These are phyloP conservation scores for Eira barbara DNA, from an alignment of 2,113 vertebrate species.

Conservation along the genomic window DNA sequence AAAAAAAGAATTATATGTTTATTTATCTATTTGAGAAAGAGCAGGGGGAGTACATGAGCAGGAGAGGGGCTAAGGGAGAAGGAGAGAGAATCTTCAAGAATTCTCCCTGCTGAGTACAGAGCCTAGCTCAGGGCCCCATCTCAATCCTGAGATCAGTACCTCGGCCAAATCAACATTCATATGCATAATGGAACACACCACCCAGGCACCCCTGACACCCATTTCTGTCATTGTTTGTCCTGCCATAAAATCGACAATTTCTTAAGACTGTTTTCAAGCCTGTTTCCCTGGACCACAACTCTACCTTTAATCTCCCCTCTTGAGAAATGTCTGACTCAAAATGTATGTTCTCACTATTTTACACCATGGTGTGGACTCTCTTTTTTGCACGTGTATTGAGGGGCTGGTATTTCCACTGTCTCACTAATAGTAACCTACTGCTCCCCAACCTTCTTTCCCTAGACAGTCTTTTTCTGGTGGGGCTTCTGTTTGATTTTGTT, in stretches of 20 bases:
- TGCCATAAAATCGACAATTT: neutral
- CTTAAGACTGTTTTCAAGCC: neutral
- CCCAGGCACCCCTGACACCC: too few species aligned
- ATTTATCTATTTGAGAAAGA: too few species aligned
- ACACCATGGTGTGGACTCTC: neutral
- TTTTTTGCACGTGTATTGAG: neutral
- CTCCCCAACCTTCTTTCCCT: neutral
- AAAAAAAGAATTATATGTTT: too few species aligned
- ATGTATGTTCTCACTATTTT: neutral
- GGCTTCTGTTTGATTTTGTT: neutral
- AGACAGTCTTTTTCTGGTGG: neutral
- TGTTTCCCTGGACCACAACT: neutral
- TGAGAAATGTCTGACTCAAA: neutral
- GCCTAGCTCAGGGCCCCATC: too few species aligned
- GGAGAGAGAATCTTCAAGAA: too few species aligned
- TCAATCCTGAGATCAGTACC: too few species aligned
- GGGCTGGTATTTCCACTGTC: too few species aligned
- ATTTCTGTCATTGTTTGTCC: neutral
- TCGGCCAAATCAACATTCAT: too few species aligned
- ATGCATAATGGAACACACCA: too few species aligned
- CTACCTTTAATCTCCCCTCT: neutral
- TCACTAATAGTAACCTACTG: neutral
- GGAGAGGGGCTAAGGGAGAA: too few species aligned
- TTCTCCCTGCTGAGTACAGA: too few species aligned
- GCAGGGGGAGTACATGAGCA: too few species aligned